Evolutionary conservation across 2,888 invertebrate species (phyloP), one percentile per base, ranked within the genome.

Genomic region (Notodonta dromedarius): DNA sequence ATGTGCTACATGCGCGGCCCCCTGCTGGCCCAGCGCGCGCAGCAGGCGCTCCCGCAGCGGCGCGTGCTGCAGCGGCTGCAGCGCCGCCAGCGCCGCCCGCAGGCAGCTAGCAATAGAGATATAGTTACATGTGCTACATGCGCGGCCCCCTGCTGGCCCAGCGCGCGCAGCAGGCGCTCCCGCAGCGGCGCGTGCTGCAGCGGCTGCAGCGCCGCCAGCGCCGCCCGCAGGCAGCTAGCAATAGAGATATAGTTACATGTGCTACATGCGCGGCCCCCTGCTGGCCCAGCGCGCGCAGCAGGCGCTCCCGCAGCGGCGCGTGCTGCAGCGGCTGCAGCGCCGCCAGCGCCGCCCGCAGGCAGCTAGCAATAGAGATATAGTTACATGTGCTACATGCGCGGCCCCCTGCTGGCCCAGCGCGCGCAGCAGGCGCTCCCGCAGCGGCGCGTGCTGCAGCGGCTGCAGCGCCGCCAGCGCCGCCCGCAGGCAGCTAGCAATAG

Each of bases 391-490:
- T 5, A 4, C 52, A 65, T 64, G 67, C 57, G 63, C 72, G 16
- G 66, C 57, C 42, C 62, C 48, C 42, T 62, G 32, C 42, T 63
- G 11, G 5, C 83, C 80, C 5, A 86, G 79, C 2, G 90, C 87
- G 8, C 60, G 64, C 67, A 51, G 9, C 13, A 90, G 84, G 0
- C 91, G 67, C 14, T 81, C 82, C 14, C 95, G 87, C 56, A 97
- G 89, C 42, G 94, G 92, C 66, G 91, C 77, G 62, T 83, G 76
- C 73, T 95, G 94, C 46, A 94, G 94, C 4, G 96, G 96, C 40
- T 82, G 79, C 58, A 98, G 91, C 77, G 97, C 97, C 60, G 94
- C 94, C 24, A 98, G 90, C 0, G 99, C 98, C 6, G 96, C 95
- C 62, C 95, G 94, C 32, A 98, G 92, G 70, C 96, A 96, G 56